These are phyloP conservation scores for Ascaphus truei DNA, from an alignment of 2,113 vertebrate species.

Conservation along the genomic window DNA sequence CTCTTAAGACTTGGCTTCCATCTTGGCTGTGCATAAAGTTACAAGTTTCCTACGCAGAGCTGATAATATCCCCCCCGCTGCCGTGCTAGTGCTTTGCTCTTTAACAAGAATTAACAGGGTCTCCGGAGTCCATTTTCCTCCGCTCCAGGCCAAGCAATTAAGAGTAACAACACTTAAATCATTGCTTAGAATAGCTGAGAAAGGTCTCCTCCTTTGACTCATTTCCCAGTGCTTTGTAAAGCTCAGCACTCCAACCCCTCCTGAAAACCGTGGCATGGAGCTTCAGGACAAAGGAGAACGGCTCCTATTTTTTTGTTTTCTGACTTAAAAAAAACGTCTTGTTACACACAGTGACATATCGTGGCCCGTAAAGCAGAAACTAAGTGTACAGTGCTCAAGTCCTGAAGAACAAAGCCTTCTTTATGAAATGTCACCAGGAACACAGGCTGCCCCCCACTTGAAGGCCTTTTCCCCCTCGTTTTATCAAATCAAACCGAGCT, in stretches of 20 bases:
- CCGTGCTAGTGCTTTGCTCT: not conserved
- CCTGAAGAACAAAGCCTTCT: conserved; percentile 21
- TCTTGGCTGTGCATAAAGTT: not conserved
- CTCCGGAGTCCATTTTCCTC: conserved; percentile 5
- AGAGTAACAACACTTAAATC: conserved; percentile 19
- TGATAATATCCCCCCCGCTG: conserved; percentile 1
- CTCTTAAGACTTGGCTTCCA: too few species aligned
- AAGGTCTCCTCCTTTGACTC: not conserved
- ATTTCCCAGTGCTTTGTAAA: conserved; percentile 15
- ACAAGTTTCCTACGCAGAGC: not conserved
- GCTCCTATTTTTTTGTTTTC: conserved; percentile 6
- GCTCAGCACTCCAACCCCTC: not conserved
- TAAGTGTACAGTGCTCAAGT: conserved; percentile 16
- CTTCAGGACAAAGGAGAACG: conserved; percentile 2
- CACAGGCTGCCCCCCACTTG: not conserved
- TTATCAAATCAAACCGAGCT: not conserved
- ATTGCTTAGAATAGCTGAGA: conserved; percentile 3
- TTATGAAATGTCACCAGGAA: conserved; percentile 27
- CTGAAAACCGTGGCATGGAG: not conserved
- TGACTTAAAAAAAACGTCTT: conserved; percentile 27
- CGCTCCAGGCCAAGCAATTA: conserved; percentile 9
- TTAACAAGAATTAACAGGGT: conserved; percentile 21
- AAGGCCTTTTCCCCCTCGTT: conserved; percentile 5
- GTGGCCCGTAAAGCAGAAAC: not conserved
- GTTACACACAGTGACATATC: not conserved